These are phyloP conservation scores for Mormyrops attenuatus DNA, from an alignment of 2,797 vertebrate genomes.

Conservation along the genomic window DNA sequence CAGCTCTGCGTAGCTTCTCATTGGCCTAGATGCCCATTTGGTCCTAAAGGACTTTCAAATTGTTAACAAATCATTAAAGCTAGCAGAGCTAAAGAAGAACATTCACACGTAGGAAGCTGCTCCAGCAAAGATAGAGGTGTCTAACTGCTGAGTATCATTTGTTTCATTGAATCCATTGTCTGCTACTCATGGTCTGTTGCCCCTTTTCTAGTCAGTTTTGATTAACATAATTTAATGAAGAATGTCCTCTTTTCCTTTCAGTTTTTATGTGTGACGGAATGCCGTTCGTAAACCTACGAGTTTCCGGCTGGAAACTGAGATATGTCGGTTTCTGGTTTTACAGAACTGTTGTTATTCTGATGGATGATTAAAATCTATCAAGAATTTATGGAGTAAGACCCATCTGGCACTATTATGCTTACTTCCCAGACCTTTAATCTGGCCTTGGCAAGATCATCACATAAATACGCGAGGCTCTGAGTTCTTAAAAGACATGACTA, in stretches of 20 bases:
- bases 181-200: background rate
- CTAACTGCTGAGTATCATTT: background rate
- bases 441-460: background rate
- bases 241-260: background rate
- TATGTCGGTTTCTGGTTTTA: conserved; percentile 7
- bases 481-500: background rate
- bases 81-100: background rate
- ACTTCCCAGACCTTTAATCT: background rate
- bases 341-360: background rate
- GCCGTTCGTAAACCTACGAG: background rate
- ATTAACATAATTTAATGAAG: background rate
- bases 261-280: background rate
- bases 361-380: conserved; percentile 7
- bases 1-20: background rate
- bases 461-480: background rate
- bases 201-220: background rate
- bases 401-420: background rate
- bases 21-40: background rate
- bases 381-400: background rate
- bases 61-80: background rate
- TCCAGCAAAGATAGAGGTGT: background rate
- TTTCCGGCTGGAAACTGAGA: background rate
- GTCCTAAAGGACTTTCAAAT: background rate
- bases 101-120: background rate
- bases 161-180: background rate